Evolutionary conservation across 1,140 invertebrate genomes (phyloP).

Genomic region (Melitaea cinxia): DNA sequence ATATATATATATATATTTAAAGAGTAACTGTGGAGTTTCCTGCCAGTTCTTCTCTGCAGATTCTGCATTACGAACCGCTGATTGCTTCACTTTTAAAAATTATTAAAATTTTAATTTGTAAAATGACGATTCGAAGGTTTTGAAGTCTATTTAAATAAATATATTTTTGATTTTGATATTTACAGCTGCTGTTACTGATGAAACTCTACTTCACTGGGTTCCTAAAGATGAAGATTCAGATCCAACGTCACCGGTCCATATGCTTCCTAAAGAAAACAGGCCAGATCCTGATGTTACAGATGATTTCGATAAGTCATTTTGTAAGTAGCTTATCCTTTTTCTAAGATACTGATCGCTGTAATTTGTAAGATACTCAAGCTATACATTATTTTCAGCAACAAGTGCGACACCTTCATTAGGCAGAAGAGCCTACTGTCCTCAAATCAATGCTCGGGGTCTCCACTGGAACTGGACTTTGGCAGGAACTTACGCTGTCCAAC

Average conservation of each 20-base stretch:
- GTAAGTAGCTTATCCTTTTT: slow-evolving; percentile 55
- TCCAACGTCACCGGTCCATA: slow-evolving; percentile 53
- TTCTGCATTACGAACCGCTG: no score
- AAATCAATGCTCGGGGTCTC: slow-evolving; percentile 88
- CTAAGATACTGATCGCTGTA: no score
- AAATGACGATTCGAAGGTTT: no score
- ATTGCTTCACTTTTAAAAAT: no score
- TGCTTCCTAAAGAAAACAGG: slow-evolving; percentile 56
- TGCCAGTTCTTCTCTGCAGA: no score
- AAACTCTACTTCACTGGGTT: slow-evolving; percentile 63
- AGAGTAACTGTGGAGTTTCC: no score
- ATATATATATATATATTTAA: no score
- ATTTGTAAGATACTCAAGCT: no score
- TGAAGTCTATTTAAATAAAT: neutral
- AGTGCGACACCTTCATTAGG: slow-evolving; percentile 60
- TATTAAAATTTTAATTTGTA: no score
- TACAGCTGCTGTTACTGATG: slow-evolving; percentile 57
- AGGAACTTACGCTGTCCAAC: slow-evolving; percentile 90
- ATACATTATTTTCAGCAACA: slow-evolving; percentile 51
- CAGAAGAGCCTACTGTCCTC: slow-evolving; percentile 84
- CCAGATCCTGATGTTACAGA: slow-evolving; percentile 53
- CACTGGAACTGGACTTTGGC: slow-evolving; percentile 94
- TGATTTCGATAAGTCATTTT: slow-evolving; percentile 60
- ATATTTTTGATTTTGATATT: neutral
- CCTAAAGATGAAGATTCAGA: slow-evolving; percentile 62